Conservation (phyloP, 2,888 invertebrate species). For the Stenichneumon culpator region DNA sequence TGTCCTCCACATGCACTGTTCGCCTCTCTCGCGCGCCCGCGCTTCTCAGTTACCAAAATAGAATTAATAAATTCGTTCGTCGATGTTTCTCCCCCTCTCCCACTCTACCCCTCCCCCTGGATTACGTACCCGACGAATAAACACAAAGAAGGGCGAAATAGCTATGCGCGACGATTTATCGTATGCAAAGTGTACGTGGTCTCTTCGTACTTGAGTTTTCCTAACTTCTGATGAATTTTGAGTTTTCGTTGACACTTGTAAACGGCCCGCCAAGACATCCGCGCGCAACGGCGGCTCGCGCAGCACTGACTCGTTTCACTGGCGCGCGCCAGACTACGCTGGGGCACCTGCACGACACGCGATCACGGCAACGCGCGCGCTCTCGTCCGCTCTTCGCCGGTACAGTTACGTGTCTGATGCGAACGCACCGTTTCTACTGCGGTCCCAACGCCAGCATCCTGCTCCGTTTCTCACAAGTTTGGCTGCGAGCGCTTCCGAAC, state of each 20-base stretch:
- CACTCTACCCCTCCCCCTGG: too few species aligned
- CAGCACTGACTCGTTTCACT: conserved; percentile 81
- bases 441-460: conserved; percentile 35
- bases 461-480: conserved; percentile 47
- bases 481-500: conserved; percentile 22
- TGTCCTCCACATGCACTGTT: conserved; percentile 53
- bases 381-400: conserved; percentile 9
- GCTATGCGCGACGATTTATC: neutral
- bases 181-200: neutral
- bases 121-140: neutral
- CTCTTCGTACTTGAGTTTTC: neutral
- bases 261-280: conserved; percentile 73
- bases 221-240: neutral
- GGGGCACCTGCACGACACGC: conserved; percentile 59
- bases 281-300: conserved; percentile 82
- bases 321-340: conserved; percentile 50
- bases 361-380: conserved; percentile 57
- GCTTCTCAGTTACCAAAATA: conserved; percentile 63
- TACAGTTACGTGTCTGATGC: conserved; percentile 32
- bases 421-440: conserved; percentile 29
- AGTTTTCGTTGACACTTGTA: conserved; percentile 1
- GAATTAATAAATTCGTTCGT: conserved; percentile 68
- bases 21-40: conserved; percentile 22
- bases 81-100: conserved; percentile 22
- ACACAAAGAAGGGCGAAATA: neutral